Evolutionary conservation across 2,797 vertebrate genomes (phyloP), one percentile per base, ranked within the genome.

Genomic region (Rallus crepitans): DNA sequence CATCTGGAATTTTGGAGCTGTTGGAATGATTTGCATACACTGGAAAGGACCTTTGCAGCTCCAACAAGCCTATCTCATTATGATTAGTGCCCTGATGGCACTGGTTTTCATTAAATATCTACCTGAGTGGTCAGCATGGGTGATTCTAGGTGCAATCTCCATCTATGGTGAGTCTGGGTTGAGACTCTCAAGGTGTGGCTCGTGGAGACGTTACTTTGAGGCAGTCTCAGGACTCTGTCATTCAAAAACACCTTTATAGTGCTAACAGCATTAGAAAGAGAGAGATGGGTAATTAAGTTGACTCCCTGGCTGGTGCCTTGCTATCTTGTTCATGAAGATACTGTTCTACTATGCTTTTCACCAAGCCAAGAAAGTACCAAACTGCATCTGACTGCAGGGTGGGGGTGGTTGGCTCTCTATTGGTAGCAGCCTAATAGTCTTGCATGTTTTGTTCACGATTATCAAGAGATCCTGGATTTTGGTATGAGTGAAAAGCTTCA

Each of bases 51-150:
- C 99, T 3, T 97, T 99, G 42, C 97, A 98, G 93, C 98, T 99
- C 82, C 99, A 99, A 97, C 99, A 99, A 97, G 99, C 99, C 9
- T 99, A 99, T 97, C 99, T 99, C 69, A 99, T 99, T 96, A 97
- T 99, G 98, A 99, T 99, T 98, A 99, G 99, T 14, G 99, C 99
- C 16, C 99, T 99, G 90, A 99, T 99, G 99, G 99, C 99, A 65
- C 97, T 99, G 42, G 98, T 99, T 94, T 99, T 99, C 98, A 99
- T 99, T 98, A 99, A 99, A 81, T 99, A 99, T 96, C 98, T 99
- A 48, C 99, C 99, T 0, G 99, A 99, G 96, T 99, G 99, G 99
- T 99, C 99, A 0, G 99, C 99, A 9, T 99, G 99, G 99, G 99
- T 99, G 97, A 99, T 99, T 96, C 98, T 99, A 89, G 99, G 98